Conservation (phyloP, 2,113 vertebrate species). For the Cephalopholis sonnerati region DNA sequence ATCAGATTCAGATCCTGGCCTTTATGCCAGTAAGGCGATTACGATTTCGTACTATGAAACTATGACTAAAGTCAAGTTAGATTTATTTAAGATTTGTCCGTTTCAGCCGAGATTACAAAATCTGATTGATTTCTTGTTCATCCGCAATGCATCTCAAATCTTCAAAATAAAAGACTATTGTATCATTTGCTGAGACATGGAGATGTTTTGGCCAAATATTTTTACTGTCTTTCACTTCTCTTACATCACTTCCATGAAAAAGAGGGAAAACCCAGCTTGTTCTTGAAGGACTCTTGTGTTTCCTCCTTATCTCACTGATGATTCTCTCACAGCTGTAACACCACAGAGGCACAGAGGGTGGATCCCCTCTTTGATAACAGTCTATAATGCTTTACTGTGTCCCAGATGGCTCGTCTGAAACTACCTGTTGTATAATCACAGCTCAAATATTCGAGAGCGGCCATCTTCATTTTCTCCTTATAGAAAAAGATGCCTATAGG, state of each 20-base stretch:
- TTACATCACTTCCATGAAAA: neutral
- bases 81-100: neutral
- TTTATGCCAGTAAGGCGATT: conserved; percentile 12
- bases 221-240: neutral
- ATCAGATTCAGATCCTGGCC: conserved; percentile 13
- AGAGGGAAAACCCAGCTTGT: neutral
- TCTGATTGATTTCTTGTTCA: neutral
- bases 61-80: conserved; percentile 1
- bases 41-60: conserved; percentile 18
- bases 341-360: neutral
- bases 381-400: neutral
- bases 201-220: neutral
- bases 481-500: conserved; percentile 37
- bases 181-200: neutral
- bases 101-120: conserved; percentile 10
- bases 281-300: neutral
- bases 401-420: neutral
- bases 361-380: neutral
- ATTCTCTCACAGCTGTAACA: neutral
- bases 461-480: conserved; percentile 30
- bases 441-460: conserved; percentile 29
- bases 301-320: neutral
- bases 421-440: neutral
- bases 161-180: neutral
- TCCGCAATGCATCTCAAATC: neutral